Evolutionary conservation across 2,797 vertebrate species (phyloP).

Genomic region (Chaetophractus vellerosus): DNA sequence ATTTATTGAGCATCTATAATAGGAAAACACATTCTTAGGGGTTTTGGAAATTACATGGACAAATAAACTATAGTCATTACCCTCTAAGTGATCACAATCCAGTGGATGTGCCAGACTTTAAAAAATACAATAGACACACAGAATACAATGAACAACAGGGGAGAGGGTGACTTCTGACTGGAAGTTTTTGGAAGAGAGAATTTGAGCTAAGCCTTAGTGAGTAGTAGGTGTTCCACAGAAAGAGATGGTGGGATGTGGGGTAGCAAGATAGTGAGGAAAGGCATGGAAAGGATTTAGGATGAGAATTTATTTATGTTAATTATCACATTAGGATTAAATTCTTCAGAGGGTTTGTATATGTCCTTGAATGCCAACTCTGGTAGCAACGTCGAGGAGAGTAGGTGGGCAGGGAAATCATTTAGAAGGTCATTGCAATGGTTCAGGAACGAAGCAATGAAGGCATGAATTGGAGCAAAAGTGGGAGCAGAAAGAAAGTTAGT

Average conservation of each 20-base stretch:
- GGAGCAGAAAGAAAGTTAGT: not conserved
- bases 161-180: not conserved
- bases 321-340: not conserved
- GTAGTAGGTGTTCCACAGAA: not conserved
- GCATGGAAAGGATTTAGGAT: not conserved
- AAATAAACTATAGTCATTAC: constrained; percentile 13
- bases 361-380: not conserved
- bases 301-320: not conserved
- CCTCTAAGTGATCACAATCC: not conserved
- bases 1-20: not conserved
- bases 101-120: not conserved
- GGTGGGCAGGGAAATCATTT: not conserved
- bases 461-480: not conserved
- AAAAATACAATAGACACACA: not conserved
- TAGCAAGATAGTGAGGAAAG: constrained; percentile 27
- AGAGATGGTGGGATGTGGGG: not conserved
- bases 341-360: not conserved
- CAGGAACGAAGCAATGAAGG: not conserved
- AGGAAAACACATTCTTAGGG: not conserved
- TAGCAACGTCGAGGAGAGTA: not conserved
- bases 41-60: not conserved
- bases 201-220: not conserved
- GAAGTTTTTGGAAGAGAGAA: constrained; percentile 6
- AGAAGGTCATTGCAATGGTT: not conserved
- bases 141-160: not conserved